Base-by-base conservation (phyloP, 2,888 invertebrate genomes). In the Hipparchia sbordonii region DNA sequence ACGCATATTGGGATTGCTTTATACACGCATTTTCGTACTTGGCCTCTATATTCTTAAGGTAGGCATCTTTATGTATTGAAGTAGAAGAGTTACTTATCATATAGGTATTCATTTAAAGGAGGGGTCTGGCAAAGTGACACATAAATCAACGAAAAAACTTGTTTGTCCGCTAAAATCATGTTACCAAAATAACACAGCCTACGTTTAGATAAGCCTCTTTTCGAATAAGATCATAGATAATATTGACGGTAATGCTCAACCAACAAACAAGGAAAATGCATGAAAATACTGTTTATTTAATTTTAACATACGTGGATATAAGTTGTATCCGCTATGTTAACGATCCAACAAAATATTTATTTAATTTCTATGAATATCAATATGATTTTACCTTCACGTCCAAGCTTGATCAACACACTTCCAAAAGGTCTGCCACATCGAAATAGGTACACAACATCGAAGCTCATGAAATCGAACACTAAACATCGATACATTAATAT, bases 191-290 rank as follows among this genome's bases (percentile, higher is more conserved):
- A 10, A 12, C n/a, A 46, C 46, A 46, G 61, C 45, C 61, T 46
- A n/a, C 39, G 57, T 57, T 23, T 13, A 23, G 57, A 39, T 12
- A 61, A 61, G 61, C 12, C 33, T 45, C 12, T 6, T 46, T 45
- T 61, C 7, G 33, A 45, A 61, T 12, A 39, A 46, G 46, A 57
- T 57, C 45, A 61, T 7, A n/a, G 61, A 46, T 45, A 12, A 61
- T 61, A 62, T n/a, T 62, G 13, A 48, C 45, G n/a, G 45, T 62
- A n/a, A 45, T 48, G 48, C 48, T 62, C 46, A 61, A 61, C 12
- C 57, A 57, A 57, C 57, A 39, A 61, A 61, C 12, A 48, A 46
- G 62, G 62, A 62, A 62, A 62, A 62, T 13, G 46, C 46, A 48
- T 62, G 7, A 13, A 46, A 7, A 8, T 48, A 48, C 48, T 6